A percentile compares a stretch with the other conserved stretches of the same genome.
phyloP scores from a whole-genome alignment of 2,888 invertebrate species.

The Linnaemya vulpina region DNA sequence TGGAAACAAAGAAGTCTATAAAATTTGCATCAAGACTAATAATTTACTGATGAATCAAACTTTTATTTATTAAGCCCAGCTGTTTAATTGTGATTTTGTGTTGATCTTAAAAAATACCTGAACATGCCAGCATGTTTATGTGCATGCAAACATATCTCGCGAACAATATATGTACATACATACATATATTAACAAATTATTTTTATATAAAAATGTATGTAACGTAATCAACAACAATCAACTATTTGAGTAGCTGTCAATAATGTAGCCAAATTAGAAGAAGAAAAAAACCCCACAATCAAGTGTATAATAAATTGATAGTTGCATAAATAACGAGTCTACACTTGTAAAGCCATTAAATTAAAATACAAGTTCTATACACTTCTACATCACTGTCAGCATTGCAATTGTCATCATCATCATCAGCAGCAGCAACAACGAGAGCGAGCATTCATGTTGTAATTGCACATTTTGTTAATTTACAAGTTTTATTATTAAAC shows the following conservation, averaged over 20 bases:
- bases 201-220: neutral
- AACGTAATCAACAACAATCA: neutral
- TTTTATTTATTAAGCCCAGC: no score
- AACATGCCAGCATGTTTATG: neutral
- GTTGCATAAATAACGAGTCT: constrained; percentile 8
- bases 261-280: constrained; percentile 13
- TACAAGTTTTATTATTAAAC: constrained; percentile 51
- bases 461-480: constrained; percentile 66
- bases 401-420: constrained; percentile 30
- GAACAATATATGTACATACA: constrained; percentile 10
- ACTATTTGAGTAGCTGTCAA: neutral
- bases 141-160: neutral
- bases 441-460: constrained; percentile 54
- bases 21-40: no score
- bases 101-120: no score
- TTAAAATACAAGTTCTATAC: constrained; percentile 36
- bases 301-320: constrained; percentile 3
- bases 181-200: neutral
- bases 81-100: no score
- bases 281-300: neutral
- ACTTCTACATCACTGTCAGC: constrained; percentile 50
- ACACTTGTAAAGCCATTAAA: constrained; percentile 35
- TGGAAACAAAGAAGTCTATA: no score
- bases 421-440: neutral
- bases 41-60: no score